Evolutionary conservation across 37 sponge, comb jelly and placozoan genomes (phyloP).

Genomic region (Spongilla lacustris): DNA sequence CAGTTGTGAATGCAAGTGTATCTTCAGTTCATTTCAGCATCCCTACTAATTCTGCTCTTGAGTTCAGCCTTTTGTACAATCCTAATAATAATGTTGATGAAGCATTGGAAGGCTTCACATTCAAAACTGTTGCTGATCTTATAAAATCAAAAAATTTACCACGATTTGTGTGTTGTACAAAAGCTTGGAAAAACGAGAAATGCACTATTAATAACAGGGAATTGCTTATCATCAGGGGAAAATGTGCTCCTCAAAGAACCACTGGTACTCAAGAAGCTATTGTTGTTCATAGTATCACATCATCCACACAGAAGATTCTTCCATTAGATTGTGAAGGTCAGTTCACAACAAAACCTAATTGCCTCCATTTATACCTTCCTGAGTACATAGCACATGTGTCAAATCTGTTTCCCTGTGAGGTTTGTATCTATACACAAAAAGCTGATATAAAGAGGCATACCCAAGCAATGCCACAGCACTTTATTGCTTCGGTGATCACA

Average conservation of each 20-base stretch:
- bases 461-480: not conserved
- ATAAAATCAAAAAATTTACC: not conserved
- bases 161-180: not conserved
- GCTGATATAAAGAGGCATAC: not conserved
- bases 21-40: constrained; percentile 11
- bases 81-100: not conserved
- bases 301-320: not conserved
- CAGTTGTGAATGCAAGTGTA: not conserved
- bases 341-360: not conserved
- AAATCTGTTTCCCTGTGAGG: not conserved
- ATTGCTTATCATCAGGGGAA: constrained; percentile 29
- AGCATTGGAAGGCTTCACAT: not conserved
- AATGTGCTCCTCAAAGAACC: too few species aligned
- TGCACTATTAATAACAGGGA: constrained; percentile 34
- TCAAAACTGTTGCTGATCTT: not conserved
- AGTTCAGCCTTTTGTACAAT: constrained; percentile 50
- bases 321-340: not conserved
- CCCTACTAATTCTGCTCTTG: constrained; percentile 42
- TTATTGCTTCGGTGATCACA: not conserved
- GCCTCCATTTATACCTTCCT: not conserved
- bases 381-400: not conserved
- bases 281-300: not conserved
- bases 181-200: constrained; percentile 7
- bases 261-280: not conserved
- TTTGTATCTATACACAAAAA: not conserved